Conservation (phyloP, 2,888 invertebrate species). For the Euspilapteryx auroguttella region DNA sequence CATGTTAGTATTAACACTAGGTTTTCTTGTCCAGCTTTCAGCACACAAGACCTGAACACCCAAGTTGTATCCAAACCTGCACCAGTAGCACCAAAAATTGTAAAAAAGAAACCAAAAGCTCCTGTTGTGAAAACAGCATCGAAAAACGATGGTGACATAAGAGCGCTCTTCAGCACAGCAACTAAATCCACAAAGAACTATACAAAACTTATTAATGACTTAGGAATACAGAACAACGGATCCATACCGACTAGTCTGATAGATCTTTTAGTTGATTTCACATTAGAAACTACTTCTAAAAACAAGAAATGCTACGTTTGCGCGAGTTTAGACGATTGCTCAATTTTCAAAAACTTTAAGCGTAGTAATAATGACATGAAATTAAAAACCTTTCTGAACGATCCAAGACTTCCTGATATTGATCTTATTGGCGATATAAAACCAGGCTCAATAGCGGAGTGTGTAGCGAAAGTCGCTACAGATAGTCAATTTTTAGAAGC, state of each 20-base stretch:
- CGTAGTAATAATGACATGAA: too few species aligned
- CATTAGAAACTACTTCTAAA: slow-evolving; percentile 25
- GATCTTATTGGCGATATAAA: slow-evolving; percentile 31
- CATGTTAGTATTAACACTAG: too few species aligned
- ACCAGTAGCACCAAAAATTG: slow-evolving; percentile 18
- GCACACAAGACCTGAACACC: slow-evolving; percentile 17
- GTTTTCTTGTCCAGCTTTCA: slow-evolving; percentile 25
- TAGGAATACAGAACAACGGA: slow-evolving; percentile 31
- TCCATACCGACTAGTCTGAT: slow-evolving; percentile 30
- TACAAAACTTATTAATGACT: slow-evolving; percentile 37
- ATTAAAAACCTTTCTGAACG: slow-evolving; percentile 15
- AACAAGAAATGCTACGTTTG: slow-evolving; percentile 39
- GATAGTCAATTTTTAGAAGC: too few species aligned
- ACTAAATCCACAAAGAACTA: slow-evolving; percentile 49
- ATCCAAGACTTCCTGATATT: slow-evolving; percentile 26
- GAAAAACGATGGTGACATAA: slow-evolving; percentile 55
- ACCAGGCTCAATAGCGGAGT: slow-evolving; percentile 18
- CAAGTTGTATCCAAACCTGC: slow-evolving; percentile 13
- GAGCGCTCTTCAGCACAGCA: slow-evolving; percentile 51
- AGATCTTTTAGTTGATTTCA: slow-evolving; percentile 46
- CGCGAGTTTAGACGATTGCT: slow-evolving; percentile 37
- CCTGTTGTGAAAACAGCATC: slow-evolving; percentile 20
- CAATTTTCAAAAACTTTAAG: slow-evolving; percentile 17
- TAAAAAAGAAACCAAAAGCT: slow-evolving; percentile 25
- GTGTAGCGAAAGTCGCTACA: slow-evolving; percentile 11